Evolutionary conservation across 2,113 vertebrate species (phyloP).

Genomic region (Monarcha castaneiventris): DNA sequence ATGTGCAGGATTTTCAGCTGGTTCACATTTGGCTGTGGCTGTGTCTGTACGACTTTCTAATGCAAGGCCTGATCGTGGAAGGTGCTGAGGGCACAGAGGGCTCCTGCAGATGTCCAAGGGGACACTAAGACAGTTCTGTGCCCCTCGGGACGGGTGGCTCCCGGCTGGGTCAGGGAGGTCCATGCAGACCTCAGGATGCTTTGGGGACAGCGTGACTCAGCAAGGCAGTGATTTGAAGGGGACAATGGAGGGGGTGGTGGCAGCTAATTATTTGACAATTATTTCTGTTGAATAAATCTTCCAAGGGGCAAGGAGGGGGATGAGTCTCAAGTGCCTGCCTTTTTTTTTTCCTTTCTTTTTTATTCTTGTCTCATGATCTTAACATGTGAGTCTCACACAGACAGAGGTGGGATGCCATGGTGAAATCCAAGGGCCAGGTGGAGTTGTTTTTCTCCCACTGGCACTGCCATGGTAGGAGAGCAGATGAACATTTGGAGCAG

Average conservation of each 20-base stretch:
- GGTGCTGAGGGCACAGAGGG: neutral
- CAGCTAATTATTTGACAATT: conserved; percentile 24
- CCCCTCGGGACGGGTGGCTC: rapidly evolving
- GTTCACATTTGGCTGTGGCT: neutral
- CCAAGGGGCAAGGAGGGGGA: neutral
- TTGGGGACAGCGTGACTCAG: conserved; percentile 4
- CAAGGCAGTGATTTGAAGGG: neutral
- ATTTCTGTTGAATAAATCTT: conserved; percentile 31
- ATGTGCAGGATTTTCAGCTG: neutral
- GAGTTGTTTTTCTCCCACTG: neutral
- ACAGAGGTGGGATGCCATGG: neutral
- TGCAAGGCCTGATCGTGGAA: neutral
- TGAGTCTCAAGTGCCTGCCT: neutral
- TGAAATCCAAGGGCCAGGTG: neutral
- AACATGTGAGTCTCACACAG: neutral
- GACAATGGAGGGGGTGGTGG: neutral
- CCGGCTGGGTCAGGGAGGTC: neutral
- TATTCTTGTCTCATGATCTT: neutral
- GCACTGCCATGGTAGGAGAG: neutral
- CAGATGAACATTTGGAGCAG: neutral
- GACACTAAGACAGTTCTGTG: rapidly evolving
- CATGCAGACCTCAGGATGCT: neutral
- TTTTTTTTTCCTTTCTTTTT: neutral
- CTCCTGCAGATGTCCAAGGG: neutral
- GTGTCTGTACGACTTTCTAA: neutral